Conservation (phyloP, 2,888 invertebrate genomes). For the Xanthia icteritia region DNA sequence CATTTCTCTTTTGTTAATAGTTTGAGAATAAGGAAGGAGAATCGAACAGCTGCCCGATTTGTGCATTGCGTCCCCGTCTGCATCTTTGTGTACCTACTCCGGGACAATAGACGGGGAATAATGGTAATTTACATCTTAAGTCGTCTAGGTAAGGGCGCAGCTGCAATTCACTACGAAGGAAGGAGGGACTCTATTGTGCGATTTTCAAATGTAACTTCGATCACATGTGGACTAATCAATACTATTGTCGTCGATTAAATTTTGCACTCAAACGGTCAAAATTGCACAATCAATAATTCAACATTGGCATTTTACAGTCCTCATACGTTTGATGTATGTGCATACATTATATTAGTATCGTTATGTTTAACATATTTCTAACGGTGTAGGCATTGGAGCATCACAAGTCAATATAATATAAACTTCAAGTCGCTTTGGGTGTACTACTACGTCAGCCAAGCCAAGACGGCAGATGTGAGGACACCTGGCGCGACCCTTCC, state of each 20-base stretch:
- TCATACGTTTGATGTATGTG: constrained; percentile 14
- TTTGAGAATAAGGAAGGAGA: constrained; percentile 85
- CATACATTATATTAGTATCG: constrained; percentile 27
- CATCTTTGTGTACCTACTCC: constrained; percentile 85
- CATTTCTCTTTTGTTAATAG: constrained; percentile 86
- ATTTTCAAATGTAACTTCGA: constrained; percentile 73
- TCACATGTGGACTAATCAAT: constrained; percentile 79
- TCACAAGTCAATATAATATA: constrained; percentile 76
- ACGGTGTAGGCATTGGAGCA: constrained; percentile 82
- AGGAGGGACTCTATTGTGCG: constrained; percentile 76
- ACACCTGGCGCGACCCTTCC: constrained; percentile 90
- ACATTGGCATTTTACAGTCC: background rate
- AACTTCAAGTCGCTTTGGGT: constrained; percentile 77
- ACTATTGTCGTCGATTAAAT: constrained; percentile 62
- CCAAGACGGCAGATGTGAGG: constrained; percentile 88
- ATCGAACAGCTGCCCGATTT: constrained; percentile 88
- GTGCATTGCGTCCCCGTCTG: constrained; percentile 88
- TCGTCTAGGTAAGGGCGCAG: constrained; percentile 87
- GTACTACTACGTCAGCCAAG: constrained; percentile 77
- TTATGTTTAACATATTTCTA: constrained; percentile 65
- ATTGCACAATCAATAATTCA: constrained; percentile 18
- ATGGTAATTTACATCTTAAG: constrained; percentile 90
- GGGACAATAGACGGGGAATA: constrained; percentile 85
- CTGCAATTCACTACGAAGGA: constrained; percentile 84
- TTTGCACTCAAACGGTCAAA: constrained; percentile 63